Base-by-base conservation (phyloP, 2,888 invertebrate genomes). In the Leptopilina myrica region DNA sequence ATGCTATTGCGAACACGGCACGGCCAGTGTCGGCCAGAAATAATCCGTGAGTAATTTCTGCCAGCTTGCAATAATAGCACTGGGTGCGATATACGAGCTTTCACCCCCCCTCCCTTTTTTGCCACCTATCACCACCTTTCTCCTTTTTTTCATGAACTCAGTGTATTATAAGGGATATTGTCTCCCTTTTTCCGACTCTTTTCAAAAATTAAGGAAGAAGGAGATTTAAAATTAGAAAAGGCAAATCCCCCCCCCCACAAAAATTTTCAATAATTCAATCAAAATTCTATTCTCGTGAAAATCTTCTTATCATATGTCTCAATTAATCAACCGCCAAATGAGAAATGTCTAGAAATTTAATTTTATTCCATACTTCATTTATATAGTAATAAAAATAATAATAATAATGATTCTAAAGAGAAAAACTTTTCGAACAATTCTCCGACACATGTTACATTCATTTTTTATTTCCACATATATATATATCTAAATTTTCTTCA, bases 1-100 rank as follows among this genome's bases (percentile, higher is more conserved):
- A 82, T 80, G 84, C 79, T 65, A 78, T 80, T 80, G 80, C 73
- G 76, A 80, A 76, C 79, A 80, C 80, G 79, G 80, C 81, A 80
- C 80, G 80, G 79, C 80, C 84, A 82, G 79, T 82, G 83, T 80
- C 81, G 84, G 85, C 86, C 86, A 83, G 85, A 88, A 88, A 88
- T 88, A 88, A 88, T 88, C 85, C 85, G 81, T 86, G 87, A 86
- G 85, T 86, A 88, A 88, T 88, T 87, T 86, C 84, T 84, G 83
- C 79, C 82, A 83, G 85, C 84, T 82, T 83, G 84, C 84, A 85
- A 88, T 85, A 87, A 87, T 64, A 64, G 64, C 64, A 64, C 64
- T 64, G 64, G 64, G 40, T 40, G 40, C 64, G 33, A 64, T 64
- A 64, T 64, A 64, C 64, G 64, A 64, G 64, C 64, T 43, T 43